Base-by-base conservation (phyloP, 1,140 invertebrate species). In the Lordiphosa mommai region DNA sequence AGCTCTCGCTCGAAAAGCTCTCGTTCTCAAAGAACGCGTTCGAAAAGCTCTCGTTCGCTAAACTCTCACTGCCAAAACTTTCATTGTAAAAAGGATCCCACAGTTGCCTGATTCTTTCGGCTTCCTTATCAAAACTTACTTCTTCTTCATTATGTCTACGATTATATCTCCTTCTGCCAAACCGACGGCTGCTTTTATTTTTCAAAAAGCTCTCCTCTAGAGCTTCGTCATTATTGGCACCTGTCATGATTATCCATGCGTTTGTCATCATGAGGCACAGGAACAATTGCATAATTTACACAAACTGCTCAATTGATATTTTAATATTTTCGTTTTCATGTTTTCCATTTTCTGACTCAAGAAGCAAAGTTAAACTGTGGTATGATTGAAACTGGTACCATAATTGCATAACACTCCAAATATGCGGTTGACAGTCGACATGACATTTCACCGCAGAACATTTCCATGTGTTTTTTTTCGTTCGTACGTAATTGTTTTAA, bases 401-500 rank as follows among this genome's bases (percentile, higher is more conserved):
- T 77, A 77, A 79, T 79, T 77, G 73, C 61, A 68, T 67, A 71
- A 59, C 55, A 77, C 72, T 76, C 43, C 36, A 77, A 61, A 61
- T 59, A 48, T 73, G 74, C 49, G 76, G 66, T 74, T 80, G 74
- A 74, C 74, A 82, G 74, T 52, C 74, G 51, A 80, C 74, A 82
- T 82, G 76, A 82, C 74, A 82, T 74, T 82, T 82, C 27, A 67
- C 65, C 74, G 57, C 71, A 80, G 41, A 66, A 36, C 14, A 27
- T 56, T 49, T 52, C 32, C 6, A 33, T 37, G 43, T 16, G 7
- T 10, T 36, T 36, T 43, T 63, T 56, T 55, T 47, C 9, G 4
- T 37, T 56, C 32, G 56, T 57, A 82, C 76, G 74, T 80, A 80
- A 80, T 80, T 80, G 66, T 74, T 82, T 82, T 80, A 80, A 70